Evolutionary conservation across 2,888 invertebrate genomes (phyloP).

Genomic region (Clivina fossor): DNA sequence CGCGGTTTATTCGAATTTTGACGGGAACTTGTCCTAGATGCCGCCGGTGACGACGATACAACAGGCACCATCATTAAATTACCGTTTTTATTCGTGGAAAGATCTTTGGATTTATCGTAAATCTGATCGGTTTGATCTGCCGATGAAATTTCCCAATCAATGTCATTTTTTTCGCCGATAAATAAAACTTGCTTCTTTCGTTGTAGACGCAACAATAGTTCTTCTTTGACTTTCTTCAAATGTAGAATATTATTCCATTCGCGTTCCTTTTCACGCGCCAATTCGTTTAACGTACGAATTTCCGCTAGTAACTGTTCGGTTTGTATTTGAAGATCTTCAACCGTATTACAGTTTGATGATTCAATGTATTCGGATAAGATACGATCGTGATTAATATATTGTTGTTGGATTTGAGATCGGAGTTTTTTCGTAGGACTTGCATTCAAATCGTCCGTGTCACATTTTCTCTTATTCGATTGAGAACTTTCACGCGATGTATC

Average conservation of each 20-base stretch:
- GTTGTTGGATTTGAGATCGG: conserved; percentile 48
- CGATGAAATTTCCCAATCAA: conserved; percentile 33
- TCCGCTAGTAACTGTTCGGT: conserved; percentile 67
- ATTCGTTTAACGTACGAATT: conserved; percentile 70
- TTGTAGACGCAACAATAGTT: conserved; percentile 70
- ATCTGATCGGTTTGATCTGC: conserved; percentile 42
- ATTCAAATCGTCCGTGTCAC: conserved; percentile 43
- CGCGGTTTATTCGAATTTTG: conserved; percentile 29
- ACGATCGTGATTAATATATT: conserved; percentile 56
- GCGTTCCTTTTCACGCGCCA: conserved; percentile 78
- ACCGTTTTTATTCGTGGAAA: conserved; percentile 41
- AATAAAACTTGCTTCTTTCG: conserved; percentile 66
- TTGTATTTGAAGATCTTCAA: conserved; percentile 64
- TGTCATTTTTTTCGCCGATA: conserved; percentile 44
- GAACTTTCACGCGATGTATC: conserved; percentile 36
- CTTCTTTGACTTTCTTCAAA: conserved; percentile 82
- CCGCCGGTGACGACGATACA: conserved; percentile 36
- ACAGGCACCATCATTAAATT: conserved; percentile 35
- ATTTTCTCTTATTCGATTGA: conserved; percentile 38
- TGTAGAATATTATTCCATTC: conserved; percentile 85
- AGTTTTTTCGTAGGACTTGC: conserved; percentile 47
- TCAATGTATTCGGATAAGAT: conserved; percentile 67
- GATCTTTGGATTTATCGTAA: conserved; percentile 38
- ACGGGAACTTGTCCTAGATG: conserved; percentile 28
- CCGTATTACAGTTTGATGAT: conserved; percentile 61